Conservation (phyloP, 1,140 invertebrate species). For the Caenorhabditis remanei region DNA sequence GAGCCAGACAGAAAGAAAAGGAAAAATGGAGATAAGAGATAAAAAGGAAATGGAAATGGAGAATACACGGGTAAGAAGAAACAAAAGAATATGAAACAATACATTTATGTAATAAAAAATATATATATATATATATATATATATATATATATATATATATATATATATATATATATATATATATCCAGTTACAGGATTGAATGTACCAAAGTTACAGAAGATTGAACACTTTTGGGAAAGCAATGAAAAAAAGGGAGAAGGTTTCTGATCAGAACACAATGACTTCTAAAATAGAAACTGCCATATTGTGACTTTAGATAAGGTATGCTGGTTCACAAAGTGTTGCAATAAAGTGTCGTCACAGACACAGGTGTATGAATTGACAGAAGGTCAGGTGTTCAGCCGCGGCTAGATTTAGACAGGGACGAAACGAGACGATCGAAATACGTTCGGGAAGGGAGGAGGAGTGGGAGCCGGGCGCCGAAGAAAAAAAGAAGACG, state of each 20-base stretch:
- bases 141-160: no score
- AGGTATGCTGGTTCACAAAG: not conserved
- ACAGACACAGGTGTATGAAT: not conserved
- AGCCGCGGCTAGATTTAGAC: conserved; percentile 37
- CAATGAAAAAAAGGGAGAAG: no score
- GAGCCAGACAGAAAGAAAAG: not conserved
- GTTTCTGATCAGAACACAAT: not conserved
- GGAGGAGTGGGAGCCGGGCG: not conserved
- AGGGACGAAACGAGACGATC: conserved; percentile 31
- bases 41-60: not conserved
- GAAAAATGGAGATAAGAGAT: not conserved
- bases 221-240: no score
- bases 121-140: no score
- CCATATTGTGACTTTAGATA: no score
- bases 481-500: not conserved
- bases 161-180: no score
- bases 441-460: conserved; percentile 35
- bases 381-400: conserved; percentile 50
- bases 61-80: not conserved
- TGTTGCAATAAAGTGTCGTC: not conserved
- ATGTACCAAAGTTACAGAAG: no score
- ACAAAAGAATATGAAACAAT: not conserved
- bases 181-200: no score
- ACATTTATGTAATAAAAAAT: no score
- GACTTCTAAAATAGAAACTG: not conserved